phyloP scores from a whole-genome alignment of 2,888 invertebrate species.

The Caradrina clavipalpis region DNA sequence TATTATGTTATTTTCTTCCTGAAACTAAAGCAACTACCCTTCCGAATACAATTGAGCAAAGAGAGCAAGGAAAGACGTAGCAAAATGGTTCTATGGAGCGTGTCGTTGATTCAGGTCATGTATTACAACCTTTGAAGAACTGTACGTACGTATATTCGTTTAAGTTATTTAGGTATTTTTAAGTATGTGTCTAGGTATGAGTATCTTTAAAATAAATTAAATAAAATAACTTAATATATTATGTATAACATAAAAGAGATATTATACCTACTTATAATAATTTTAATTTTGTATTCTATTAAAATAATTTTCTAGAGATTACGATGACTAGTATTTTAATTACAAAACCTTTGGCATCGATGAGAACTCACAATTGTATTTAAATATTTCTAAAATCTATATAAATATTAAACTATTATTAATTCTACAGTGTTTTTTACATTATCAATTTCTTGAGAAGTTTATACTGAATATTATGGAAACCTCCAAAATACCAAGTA shows the following conservation, averaged over 20 bases:
- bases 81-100: not conserved
- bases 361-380: constrained; percentile 75
- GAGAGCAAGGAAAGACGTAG: constrained; percentile 66
- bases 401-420: constrained; percentile 26
- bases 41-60: constrained; percentile 81
- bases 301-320: constrained; percentile 30
- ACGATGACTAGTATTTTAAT: constrained; percentile 43
- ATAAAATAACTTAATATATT: too few species aligned
- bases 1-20: constrained; percentile 81
- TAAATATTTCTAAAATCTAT: constrained; percentile 42
- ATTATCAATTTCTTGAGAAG: constrained; percentile 74
- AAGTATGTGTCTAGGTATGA: not conserved
- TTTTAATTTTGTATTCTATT: constrained; percentile 13
- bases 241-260: too few species aligned
- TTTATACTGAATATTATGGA: constrained; percentile 91
- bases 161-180: not conserved
- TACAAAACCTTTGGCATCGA: constrained; percentile 70
- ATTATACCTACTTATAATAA: too few species aligned
- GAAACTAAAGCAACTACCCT: constrained; percentile 84
- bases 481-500: constrained; percentile 91
- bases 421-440: constrained; percentile 11
- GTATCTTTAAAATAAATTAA: too few species aligned
- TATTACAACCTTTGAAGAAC: not conserved
- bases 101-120: not conserved
- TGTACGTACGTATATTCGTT: not conserved